phyloP scores from a whole-genome alignment of 2,797 vertebrate species.

The Aselliscus stoliczkanus region DNA sequence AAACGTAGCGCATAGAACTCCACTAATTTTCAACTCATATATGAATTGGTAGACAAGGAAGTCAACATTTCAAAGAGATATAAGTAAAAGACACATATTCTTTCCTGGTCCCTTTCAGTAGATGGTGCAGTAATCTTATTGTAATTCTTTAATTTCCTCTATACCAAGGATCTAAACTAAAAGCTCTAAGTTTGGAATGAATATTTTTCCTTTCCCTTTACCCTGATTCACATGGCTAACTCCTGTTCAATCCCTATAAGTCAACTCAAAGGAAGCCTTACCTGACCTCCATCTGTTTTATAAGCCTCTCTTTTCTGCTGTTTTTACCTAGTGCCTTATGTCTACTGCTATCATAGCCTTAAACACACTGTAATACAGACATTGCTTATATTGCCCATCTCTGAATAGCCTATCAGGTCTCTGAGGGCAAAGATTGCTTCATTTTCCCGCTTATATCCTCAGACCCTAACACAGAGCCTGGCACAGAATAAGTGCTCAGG shows the following conservation, averaged over 20 bases:
- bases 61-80: neutral
- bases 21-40: neutral
- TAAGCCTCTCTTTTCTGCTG: neutral
- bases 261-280: neutral
- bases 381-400: neutral
- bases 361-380: neutral
- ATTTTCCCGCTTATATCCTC: neutral
- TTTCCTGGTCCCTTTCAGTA: neutral
- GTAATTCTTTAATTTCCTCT: neutral
- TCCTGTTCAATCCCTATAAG: no score
- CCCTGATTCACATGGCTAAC: neutral
- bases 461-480: neutral
- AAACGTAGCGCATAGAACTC: neutral
- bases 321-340: neutral
- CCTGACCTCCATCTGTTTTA: fast-evolving
- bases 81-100: neutral
- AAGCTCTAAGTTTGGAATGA: neutral
- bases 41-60: neutral
- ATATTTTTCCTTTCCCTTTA: neutral
- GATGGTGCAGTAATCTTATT: neutral
- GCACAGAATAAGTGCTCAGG: neutral
- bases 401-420: neutral
- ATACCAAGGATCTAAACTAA: neutral
- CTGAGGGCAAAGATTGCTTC: neutral
- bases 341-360: neutral